Conservation (phyloP, 2,888 invertebrate genomes). For the Aproaerema taeniolella region DNA sequence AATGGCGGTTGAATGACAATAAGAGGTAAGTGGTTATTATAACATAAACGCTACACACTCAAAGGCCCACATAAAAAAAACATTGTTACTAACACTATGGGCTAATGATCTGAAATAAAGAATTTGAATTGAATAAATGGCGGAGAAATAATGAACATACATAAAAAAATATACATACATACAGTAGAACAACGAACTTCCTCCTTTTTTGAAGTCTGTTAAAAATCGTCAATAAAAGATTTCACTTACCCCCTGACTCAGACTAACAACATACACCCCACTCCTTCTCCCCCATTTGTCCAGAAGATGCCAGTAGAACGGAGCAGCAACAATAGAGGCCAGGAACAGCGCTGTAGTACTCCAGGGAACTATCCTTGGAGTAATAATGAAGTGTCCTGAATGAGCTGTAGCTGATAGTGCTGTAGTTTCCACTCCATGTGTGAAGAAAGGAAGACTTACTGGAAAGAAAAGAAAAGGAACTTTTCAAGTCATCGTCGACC, state of each 20-base stretch:
- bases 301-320: constrained; percentile 36
- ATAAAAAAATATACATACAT: no score
- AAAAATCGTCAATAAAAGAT: neutral
- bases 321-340: constrained; percentile 36
- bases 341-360: constrained; percentile 43
- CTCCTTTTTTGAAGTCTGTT: no score
- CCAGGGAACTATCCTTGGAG: constrained; percentile 40
- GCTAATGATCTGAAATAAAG: no score
- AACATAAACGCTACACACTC: no score
- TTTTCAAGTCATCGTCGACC: no score
- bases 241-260: constrained; percentile 53
- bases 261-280: constrained; percentile 45
- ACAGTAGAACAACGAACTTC: no score
- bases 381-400: constrained; percentile 39
- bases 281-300: constrained; percentile 46
- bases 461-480: constrained; percentile 27
- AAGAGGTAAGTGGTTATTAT: no score
- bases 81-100: no score
- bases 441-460: constrained; percentile 60
- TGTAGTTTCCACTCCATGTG: constrained; percentile 51
- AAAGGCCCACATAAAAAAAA: no score
- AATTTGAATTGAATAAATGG: no score
- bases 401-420: constrained; percentile 43
- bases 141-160: no score
- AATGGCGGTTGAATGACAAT: no score